Base-by-base conservation (phyloP, 2,113 vertebrate species). In the Verasper variegatus region DNA sequence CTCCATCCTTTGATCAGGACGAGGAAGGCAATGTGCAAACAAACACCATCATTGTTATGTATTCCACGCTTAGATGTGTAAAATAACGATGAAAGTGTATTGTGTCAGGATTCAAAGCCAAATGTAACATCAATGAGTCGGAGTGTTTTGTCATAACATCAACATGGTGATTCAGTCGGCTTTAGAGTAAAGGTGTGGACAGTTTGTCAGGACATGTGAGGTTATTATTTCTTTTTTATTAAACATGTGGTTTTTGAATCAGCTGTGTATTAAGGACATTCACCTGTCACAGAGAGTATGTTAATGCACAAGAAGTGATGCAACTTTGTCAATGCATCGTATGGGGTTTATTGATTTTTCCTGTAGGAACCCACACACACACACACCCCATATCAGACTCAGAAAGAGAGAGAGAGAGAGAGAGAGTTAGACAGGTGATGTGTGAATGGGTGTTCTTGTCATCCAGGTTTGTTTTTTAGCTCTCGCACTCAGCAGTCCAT, bases 401-500 rank as follows among this genome's bases (percentile, higher is more conserved):
- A 75, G 20, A 63, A 59, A 55, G 51, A 64, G 51, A 63, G 63
- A 55, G 51, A 64, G 51, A 58, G 62, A n/a, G n/a, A 55, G 56
- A 61, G 51, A 59, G 54, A 76, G 68, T 51, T 55, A 80, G 51
- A 86, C 78, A 83, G 78, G 62, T 83, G 85, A 87, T 89, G 88
- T 92, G 86, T 89, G 89, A 91, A 91, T 82, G 87, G 88, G 74
- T 80, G 76, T 81, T 91, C 84, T 88, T 78, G 83, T 90, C 88
- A 90, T 89, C 78, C 54, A 57, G 86, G 78, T 89, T 89, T 88
- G 84, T 90, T 93, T 92, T 92, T 90, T 83, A 84, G 88, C 88
- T 82, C 83, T 77, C 89, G 90, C 89, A 81, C 90, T 91, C 89
- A 89, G 85, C 88, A 92, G 90, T 92, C 89, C 92, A 93, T 93